Percentiles rank a stretch among this genome's conserved stretches.
Evolutionary conservation across 2,888 invertebrate species (phyloP).

Genomic region (Cryptocephalus primarius): DNA sequence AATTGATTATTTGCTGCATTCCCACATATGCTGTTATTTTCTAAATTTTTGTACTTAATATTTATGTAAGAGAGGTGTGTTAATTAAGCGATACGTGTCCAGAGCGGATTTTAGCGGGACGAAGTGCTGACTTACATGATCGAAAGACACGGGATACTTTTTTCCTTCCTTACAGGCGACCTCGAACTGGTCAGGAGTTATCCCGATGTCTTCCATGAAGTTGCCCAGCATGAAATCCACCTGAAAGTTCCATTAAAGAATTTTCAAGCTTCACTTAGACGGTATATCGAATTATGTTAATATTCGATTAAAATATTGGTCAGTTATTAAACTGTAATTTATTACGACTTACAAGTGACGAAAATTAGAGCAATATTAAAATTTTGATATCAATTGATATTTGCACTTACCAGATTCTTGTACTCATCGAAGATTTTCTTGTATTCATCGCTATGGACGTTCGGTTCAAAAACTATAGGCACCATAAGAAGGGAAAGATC

Average conservation of each 20-base stretch:
- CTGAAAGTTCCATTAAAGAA: constrained; percentile 30
- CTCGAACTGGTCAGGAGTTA: constrained; percentile 80
- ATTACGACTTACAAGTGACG: too few species aligned
- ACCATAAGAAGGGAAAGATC: constrained; percentile 1
- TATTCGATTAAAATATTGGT: not conserved
- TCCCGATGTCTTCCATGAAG: constrained; percentile 87
- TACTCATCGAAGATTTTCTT: constrained; percentile 73
- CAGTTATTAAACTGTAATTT: not conserved
- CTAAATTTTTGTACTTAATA: too few species aligned
- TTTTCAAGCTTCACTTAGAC: too few species aligned
- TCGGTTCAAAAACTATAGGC: constrained; percentile 76
- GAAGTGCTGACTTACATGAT: constrained; percentile 35
- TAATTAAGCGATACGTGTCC: too few species aligned
- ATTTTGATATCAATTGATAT: too few species aligned
- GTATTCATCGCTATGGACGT: constrained; percentile 59
- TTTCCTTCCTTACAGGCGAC: constrained; percentile 53
- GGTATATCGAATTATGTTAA: too few species aligned
- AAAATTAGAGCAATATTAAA: not conserved
- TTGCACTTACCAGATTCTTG: constrained; percentile 61
- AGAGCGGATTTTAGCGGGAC: too few species aligned
- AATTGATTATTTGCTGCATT: too few species aligned
- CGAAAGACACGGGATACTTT: constrained; percentile 42
- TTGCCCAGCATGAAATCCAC: constrained; percentile 85
- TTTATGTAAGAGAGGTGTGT: too few species aligned
- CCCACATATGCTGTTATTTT: too few species aligned